Evolutionary conservation across 2,888 invertebrate species (phyloP).

Genomic region (Sesia apiformis): DNA sequence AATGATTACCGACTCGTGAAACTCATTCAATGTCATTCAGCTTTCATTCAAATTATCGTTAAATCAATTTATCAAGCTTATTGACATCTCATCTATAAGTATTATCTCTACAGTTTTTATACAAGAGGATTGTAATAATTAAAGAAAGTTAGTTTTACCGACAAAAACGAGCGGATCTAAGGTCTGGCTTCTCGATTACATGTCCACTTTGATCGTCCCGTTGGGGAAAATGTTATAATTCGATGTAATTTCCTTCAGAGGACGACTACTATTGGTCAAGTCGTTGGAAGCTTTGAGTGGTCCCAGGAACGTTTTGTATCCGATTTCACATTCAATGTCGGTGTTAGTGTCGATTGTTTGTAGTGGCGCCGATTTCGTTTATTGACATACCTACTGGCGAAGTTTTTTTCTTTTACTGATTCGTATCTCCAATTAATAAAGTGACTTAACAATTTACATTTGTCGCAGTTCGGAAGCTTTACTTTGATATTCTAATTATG

Average conservation of each 20-base stretch:
- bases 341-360: constrained; percentile 49
- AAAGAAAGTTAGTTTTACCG: constrained; percentile 16
- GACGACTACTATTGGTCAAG: constrained; percentile 32
- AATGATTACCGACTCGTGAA: too few species aligned
- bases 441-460: too few species aligned
- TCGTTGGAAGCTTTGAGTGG: constrained; percentile 30
- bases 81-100: too few species aligned
- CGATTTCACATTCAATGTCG: constrained; percentile 46
- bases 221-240: constrained; percentile 34
- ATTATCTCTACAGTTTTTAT: too few species aligned
- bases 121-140: constrained; percentile 20
- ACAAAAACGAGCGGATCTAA: not conserved
- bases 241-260: constrained; percentile 39
- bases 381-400: constrained; percentile 41
- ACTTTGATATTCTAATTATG: too few species aligned
- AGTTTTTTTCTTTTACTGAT: constrained; percentile 36
- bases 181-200: constrained; percentile 7
- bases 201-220: constrained; percentile 25
- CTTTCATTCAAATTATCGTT: too few species aligned
- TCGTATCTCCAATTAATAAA: constrained; percentile 7
- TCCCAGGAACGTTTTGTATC: constrained; percentile 49
- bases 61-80: too few species aligned
- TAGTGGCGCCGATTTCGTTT: constrained; percentile 31
- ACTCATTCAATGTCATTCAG: too few species aligned
- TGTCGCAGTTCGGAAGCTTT: too few species aligned